A percentile compares a stretch with the other conserved stretches of the same genome.
These are phyloP conservation scores for Nasonia oneida DNA, from an alignment of 2,888 invertebrate genomes.

Conservation along the genomic window DNA sequence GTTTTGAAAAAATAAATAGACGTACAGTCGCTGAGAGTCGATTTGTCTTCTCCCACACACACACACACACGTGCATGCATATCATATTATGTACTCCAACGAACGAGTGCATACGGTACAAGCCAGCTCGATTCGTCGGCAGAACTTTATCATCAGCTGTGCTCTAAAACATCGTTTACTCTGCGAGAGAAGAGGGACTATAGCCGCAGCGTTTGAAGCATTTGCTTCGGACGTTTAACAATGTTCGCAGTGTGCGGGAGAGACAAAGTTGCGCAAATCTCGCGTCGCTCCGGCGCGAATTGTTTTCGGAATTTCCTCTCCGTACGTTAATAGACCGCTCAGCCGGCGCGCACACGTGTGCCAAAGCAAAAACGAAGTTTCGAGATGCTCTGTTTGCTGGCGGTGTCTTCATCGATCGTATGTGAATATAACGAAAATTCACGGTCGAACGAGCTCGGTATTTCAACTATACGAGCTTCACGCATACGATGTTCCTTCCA, in stretches of 20 bases:
- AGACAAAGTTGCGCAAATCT: background rate
- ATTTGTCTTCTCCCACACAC: background rate
- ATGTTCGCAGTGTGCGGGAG: background rate
- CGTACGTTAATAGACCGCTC: background rate
- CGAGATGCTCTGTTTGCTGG: background rate
- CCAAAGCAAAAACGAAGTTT: background rate
- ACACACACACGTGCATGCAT: background rate
- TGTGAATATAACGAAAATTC: too few species aligned
- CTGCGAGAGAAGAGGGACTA: background rate
- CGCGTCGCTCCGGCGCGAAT: background rate
- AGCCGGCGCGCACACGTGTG: background rate
- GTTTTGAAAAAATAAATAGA: background rate
- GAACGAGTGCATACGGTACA: background rate
- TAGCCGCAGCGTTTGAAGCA: conserved; percentile 8
- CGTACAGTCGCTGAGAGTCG: background rate
- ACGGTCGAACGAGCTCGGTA: too few species aligned
- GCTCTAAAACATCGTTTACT: conserved; percentile 1
- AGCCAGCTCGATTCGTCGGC: background rate
- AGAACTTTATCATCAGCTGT: conserved; percentile 37
- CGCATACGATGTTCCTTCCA: background rate
- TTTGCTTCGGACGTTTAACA: conserved; percentile 43
- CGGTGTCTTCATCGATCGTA: too few species aligned
- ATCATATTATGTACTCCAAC: background rate
- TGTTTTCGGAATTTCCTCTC: conserved; percentile 5
- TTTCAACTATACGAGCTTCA: too few species aligned